Base-by-base conservation (phyloP, 2,888 invertebrate genomes). In the Micoletzkya japonica region DNA sequence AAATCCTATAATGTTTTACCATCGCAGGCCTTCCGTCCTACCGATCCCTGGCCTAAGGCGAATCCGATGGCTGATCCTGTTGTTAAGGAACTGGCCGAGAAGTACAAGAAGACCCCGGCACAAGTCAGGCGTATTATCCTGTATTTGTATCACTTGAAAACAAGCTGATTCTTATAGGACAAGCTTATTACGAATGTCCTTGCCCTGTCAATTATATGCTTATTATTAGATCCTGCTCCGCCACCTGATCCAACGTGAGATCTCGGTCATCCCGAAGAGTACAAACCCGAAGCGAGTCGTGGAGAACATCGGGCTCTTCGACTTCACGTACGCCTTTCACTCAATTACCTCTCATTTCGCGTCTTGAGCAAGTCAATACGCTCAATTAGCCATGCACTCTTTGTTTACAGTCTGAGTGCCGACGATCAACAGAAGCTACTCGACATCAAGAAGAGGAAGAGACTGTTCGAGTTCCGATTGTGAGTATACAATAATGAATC, bases 271-370 rank as follows among this genome's bases (percentile, higher is more conserved):
- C 58, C 79, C 79, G 44, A 80, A 80, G 71, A 76, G 71, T 49
- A 67, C 74, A 28, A 76, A 74, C 54, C 74, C 78, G 20, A 74
- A 77, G 30, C 61, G 80, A 72, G 69, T 81, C 61, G 70, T 74
- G 30, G 76, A 81, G 71, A 81, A 81, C 69, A 72, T 79, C 36
- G 73, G 73, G 39, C 75, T 78, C 60, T 80, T 78, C 59, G 79
- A 79, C 52, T 81, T 81, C 71, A 64, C 75, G 54, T 66, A 14
- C 20, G 63, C 2, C 3, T 50, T 50, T 20, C n/a, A n/a, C n/a
- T n/a, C n/a, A n/a, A n/a, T 28, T 20, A 26, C 32, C n/a, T 32
- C 20, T 24, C 32, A 34, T 26, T 10, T 26, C 6, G 6, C n/a
- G 34, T 10, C 1, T 37, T 37, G 39, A 26, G 2, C 17, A 7